A percentile compares a stretch with the other conserved stretches of the same genome.
phyloP scores from a whole-genome alignment of 2,797 vertebrate species.

The Scomberomorus guttatus region DNA sequence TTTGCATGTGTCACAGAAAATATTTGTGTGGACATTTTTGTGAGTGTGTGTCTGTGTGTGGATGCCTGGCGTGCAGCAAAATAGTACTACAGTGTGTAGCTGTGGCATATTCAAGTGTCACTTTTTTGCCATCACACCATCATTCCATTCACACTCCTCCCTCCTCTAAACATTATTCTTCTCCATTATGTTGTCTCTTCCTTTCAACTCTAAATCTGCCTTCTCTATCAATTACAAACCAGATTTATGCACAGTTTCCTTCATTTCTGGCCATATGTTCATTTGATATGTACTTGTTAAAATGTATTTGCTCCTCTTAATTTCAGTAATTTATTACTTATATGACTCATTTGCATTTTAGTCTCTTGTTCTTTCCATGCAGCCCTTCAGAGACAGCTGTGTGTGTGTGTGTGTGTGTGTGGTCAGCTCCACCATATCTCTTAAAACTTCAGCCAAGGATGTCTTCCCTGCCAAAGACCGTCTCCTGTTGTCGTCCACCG shows the following conservation, averaged over 20 bases:
- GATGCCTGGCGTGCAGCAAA: background rate
- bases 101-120: constrained; percentile 1
- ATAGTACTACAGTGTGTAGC: background rate
- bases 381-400: background rate
- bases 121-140: background rate
- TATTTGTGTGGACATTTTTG: background rate
- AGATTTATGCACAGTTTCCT: background rate
- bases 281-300: background rate
- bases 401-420: background rate
- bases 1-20: background rate
- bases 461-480: constrained; percentile 5
- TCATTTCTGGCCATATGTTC: background rate
- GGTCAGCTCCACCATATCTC: background rate
- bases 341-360: background rate
- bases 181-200: background rate
- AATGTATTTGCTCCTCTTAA: background rate
- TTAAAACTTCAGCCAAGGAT: constrained; percentile 6
- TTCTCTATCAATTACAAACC: background rate
- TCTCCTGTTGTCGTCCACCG: constrained; percentile 19
- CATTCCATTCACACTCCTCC: background rate
- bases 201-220: background rate
- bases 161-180: background rate
- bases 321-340: background rate
- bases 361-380: background rate
- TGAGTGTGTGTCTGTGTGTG: background rate